Evolutionary conservation across 2,888 invertebrate genomes (phyloP), one percentile per base, ranked within the genome.

Genomic region (Torymus texanus): DNA sequence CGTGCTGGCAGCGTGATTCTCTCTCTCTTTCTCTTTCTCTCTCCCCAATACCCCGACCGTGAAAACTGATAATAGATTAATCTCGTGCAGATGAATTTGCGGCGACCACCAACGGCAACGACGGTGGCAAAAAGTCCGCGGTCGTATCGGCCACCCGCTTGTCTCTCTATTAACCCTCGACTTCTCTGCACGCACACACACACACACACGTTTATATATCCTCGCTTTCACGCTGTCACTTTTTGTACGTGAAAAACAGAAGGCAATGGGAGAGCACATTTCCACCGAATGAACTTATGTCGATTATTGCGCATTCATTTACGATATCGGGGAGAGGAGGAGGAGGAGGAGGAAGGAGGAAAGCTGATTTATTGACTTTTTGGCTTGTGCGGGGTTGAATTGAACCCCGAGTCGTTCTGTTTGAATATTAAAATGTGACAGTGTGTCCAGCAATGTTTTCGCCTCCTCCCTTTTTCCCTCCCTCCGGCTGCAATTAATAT

Each of bases 31-130:
- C 18, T n/a, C n/a, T n/a, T n/a, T n/a, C n/a, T n/a, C n/a, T n/a
- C n/a, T n/a, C 65, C 41, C 13, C 70, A 41, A 50, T 59, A 41
- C 58, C 13, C 56, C 50, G 62, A 55, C 73, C 63, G 56, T 65
- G 65, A 74, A 74, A 74, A 74, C 74, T 74, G 74, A 65, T 74
- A 74, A 58, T 65, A 65, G 65, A 74, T 74, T 65, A 74, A 74
- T 74, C 65, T 16, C 50, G 58, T 50, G 21, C 65, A 65, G 73
- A 74, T 74, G 65, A 74, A 74, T 74, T 56, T 56, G 65, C 73
- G 56, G 73, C 73, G 8, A 41, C 41, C 21, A 21, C 21, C 21
- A 21, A 21, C 41, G 41, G 10, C 41, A 8, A 8, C 29, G 29
- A 5, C 14, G 11, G 29, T 18, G 55, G n/a, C 29, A 73, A 63